Evolutionary conservation across 2,888 invertebrate species (phyloP).

Genomic region (Tenthredo distinguenda): DNA sequence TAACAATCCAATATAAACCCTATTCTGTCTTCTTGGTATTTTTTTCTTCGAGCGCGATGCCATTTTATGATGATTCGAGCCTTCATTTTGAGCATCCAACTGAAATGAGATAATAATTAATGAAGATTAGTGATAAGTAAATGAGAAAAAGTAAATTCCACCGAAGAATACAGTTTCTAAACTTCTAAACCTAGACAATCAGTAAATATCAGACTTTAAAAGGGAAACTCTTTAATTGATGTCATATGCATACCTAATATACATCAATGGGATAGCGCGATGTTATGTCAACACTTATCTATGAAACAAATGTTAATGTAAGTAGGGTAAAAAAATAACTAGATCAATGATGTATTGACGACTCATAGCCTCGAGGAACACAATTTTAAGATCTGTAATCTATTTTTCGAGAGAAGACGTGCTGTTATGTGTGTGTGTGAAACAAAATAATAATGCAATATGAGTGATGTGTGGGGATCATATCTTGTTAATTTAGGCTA

Average conservation of each 20-base stretch:
- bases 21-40: conserved; percentile 55
- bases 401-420: background rate
- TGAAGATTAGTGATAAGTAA: background rate
- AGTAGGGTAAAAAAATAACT: background rate
- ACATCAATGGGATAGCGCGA: background rate
- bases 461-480: background rate
- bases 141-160: background rate
- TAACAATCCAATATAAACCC: conserved; percentile 63
- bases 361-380: background rate
- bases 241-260: background rate
- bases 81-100: conserved; percentile 64
- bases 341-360: background rate
- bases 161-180: background rate
- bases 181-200: background rate
- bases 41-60: conserved; percentile 64
- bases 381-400: background rate
- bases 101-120: conserved; percentile 51
- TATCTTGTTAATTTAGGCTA: background rate
- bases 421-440: background rate
- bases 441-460: background rate
- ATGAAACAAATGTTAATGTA: background rate
- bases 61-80: conserved; percentile 56
- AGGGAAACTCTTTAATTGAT: background rate
- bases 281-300: background rate
- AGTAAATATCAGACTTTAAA: background rate